Evolutionary conservation across 1,140 invertebrate species (phyloP), one percentile per base, ranked within the genome.

Genomic region (Drosophila malerkotliana): DNA sequence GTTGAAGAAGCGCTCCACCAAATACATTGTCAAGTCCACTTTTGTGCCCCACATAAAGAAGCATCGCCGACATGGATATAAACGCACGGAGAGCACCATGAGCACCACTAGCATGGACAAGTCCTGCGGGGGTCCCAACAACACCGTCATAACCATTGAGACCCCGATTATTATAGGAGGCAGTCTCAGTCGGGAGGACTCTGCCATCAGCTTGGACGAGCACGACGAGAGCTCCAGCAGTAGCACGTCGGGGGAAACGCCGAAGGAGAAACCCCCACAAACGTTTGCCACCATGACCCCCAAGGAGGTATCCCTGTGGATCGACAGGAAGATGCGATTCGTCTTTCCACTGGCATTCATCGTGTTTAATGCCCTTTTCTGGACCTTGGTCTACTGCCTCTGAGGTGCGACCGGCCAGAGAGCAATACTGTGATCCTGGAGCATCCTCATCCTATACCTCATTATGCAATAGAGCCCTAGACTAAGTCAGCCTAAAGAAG

Each of bases 241-340:
- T 6, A 52, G 56, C 8, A 54, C 79, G 5, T 79, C 83, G 0
- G 60, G 49, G 0, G 78, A 81, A 5, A 32, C 54, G 0, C 10
- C 47, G 6, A 56, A 60, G 32, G 79, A 72, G 52, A 82, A 88
- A 47, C 72, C 83, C 0, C 12, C 53, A 1, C 79, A 87, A 48
- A 88, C 85, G 4, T 91, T 89, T 15, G 96, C 96, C 39, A 96
- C 95, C 7, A 97, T 97, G 96, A 97, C 96, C 5, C 96, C 96
- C 1, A 96, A 97, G 77, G 95, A 97, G 91, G 96, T 97, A 8
- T 95, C 96, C 37, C 95, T 95, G 32, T 97, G 96, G 96, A 97
- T 98, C 45, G 97, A 97, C 72, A 72, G 80, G 8, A 93, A 96
- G 34, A 96, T 96, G 56, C 93, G 97, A n/a, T 93, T 97, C 12